Evolutionary conservation across 2,113 vertebrate genomes (phyloP).

Genomic region (Tapirus terrestris): DNA sequence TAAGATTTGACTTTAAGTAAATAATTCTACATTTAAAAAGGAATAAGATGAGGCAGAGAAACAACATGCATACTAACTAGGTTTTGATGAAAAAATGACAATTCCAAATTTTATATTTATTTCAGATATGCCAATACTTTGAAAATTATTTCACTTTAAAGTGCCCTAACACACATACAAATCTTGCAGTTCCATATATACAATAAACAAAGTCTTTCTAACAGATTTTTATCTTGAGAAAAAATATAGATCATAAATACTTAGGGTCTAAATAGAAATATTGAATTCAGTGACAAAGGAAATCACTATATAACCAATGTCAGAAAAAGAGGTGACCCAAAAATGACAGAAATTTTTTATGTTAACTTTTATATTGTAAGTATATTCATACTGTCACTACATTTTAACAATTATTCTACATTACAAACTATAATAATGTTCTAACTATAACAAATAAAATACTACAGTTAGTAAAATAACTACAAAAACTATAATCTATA

Average conservation of each 20-base stretch:
- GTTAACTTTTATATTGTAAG: neutral
- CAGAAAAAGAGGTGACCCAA: neutral
- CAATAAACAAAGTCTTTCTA: neutral
- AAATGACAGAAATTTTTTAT: neutral
- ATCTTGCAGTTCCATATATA: neutral
- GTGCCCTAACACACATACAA: neutral
- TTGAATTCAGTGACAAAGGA: neutral
- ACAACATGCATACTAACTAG: neutral
- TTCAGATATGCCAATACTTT: constrained; percentile 3
- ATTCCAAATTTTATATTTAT: neutral
- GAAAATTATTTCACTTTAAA: neutral
- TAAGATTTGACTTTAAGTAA: neutral
- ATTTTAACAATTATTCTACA: neutral
- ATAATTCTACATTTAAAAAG: constrained; percentile 47
- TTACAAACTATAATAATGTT: neutral
- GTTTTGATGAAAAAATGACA: constrained; percentile 14
- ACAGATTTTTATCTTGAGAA: constrained; percentile 1
- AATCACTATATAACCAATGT: neutral
- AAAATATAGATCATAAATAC: neutral
- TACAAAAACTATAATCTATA: neutral
- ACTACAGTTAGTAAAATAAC: neutral
- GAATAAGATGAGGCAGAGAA: neutral
- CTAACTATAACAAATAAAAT: neutral
- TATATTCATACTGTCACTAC: neutral
- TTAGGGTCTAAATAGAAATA: constrained; percentile 11